Percentiles rank a stretch among this genome's conserved stretches.
These are phyloP conservation scores for Fulmarus glacialis DNA, from an alignment of 2,113 vertebrate species.

Conservation along the genomic window DNA sequence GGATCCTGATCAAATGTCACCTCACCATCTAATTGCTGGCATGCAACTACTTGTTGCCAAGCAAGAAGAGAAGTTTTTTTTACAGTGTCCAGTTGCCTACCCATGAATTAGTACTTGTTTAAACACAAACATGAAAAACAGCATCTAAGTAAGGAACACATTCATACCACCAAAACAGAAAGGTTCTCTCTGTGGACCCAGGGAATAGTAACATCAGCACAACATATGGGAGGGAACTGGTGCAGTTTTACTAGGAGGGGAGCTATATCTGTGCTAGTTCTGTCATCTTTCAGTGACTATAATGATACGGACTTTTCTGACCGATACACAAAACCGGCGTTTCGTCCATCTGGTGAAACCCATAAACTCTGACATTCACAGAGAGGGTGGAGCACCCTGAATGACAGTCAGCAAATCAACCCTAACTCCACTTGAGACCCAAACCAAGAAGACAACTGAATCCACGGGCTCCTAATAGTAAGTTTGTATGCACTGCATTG, in stretches of 20 bases:
- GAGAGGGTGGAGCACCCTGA: background rate
- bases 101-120: background rate
- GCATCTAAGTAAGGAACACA: background rate
- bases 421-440: background rate
- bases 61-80: background rate
- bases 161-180: background rate
- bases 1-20: background rate
- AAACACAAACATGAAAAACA: background rate
- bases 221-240: background rate
- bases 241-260: background rate
- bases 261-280: background rate
- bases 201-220: background rate
- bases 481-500: background rate
- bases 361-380: background rate
- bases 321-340: accelerated
- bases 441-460: background rate
- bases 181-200: background rate
- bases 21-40: background rate
- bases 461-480: background rate
- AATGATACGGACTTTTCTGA: background rate
- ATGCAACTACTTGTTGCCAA: background rate
- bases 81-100: background rate
- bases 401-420: background rate
- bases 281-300: background rate
- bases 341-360: background rate